phyloP scores from a whole-genome alignment of 2,888 invertebrate genomes.

The Dicyrtoma fusca region DNA sequence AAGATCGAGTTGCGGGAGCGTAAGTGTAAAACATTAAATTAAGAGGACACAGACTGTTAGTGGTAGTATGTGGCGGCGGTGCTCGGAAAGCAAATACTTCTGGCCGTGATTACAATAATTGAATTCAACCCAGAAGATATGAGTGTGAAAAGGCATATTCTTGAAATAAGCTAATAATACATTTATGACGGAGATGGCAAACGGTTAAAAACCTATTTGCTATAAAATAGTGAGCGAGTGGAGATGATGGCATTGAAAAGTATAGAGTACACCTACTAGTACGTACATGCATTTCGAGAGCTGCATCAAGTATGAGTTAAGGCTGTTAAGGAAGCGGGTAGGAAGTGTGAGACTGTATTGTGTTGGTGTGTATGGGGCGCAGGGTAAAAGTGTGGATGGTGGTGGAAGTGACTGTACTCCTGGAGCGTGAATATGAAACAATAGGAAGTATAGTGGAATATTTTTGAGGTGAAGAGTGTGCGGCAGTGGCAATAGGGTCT shows the following conservation, averaged over 20 bases:
- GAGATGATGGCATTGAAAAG: not conserved
- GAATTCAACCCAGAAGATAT: too few relatives aligned
- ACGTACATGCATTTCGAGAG: not conserved
- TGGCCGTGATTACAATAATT: too few relatives aligned
- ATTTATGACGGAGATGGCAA: slow-evolving; percentile 17
- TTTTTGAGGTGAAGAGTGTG: slow-evolving; percentile 31
- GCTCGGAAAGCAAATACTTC: too few relatives aligned
- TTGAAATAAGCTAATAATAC: slow-evolving; percentile 26
- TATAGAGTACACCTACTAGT: not conserved
- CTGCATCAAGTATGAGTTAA: not conserved
- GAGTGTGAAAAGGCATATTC: slow-evolving; percentile 10
- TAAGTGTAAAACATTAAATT: too few relatives aligned
- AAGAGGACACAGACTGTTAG: too few relatives aligned
- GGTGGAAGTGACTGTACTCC: not conserved
- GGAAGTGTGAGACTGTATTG: not conserved
- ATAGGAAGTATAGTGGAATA: slow-evolving; percentile 25
- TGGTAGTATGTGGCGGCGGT: too few relatives aligned
- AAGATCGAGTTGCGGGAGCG: too few relatives aligned
- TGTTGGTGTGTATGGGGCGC: not conserved
- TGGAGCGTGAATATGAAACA: slow-evolving; percentile 24
- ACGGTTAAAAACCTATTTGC: slow-evolving; percentile 16
- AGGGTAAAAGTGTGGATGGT: not conserved
- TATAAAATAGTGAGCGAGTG: slow-evolving; percentile 1
- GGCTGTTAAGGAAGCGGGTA: not conserved
- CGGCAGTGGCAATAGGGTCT: slow-evolving; percentile 18